Evolutionary conservation across 2,113 vertebrate species (phyloP).

Genomic region (Lontra canadensis): DNA sequence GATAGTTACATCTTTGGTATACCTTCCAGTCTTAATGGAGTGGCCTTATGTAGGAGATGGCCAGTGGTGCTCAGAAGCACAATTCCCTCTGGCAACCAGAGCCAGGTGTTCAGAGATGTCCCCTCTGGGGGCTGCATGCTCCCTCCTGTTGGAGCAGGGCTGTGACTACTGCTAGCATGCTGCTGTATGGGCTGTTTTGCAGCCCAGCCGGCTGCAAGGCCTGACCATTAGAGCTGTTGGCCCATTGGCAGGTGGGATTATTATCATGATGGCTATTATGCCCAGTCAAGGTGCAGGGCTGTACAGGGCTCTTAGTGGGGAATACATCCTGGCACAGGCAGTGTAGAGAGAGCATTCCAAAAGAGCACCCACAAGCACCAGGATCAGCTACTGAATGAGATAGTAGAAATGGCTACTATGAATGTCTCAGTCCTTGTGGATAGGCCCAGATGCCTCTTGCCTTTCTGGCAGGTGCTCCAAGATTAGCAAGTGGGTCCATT

Average conservation of each 20-base stretch:
- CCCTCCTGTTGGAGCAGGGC: not conserved
- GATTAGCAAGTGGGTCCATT: not conserved
- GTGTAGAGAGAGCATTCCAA: not conserved
- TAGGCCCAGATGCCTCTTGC: not conserved
- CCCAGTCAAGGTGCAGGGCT: not conserved
- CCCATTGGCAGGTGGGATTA: not conserved
- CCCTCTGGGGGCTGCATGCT: not conserved
- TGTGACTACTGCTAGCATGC: not conserved
- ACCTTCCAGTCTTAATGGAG: not conserved
- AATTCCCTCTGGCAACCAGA: not conserved
- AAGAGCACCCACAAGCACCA: not conserved
- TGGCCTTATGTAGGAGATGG: not conserved
- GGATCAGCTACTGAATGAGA: not conserved
- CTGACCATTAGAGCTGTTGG: not conserved
- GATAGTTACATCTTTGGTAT: not conserved
- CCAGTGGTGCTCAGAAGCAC: not conserved
- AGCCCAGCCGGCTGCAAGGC: not conserved
- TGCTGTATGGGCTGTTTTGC: not conserved
- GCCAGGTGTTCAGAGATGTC: not conserved
- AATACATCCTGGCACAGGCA: not conserved
- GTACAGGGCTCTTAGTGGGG: not conserved
- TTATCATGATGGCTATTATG: not conserved
- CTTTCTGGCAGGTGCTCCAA: not conserved
- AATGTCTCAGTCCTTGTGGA: not conserved
- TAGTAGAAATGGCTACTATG: not conserved